Conservation (phyloP, 2,888 invertebrate species). For the Sinelater perroti region DNA sequence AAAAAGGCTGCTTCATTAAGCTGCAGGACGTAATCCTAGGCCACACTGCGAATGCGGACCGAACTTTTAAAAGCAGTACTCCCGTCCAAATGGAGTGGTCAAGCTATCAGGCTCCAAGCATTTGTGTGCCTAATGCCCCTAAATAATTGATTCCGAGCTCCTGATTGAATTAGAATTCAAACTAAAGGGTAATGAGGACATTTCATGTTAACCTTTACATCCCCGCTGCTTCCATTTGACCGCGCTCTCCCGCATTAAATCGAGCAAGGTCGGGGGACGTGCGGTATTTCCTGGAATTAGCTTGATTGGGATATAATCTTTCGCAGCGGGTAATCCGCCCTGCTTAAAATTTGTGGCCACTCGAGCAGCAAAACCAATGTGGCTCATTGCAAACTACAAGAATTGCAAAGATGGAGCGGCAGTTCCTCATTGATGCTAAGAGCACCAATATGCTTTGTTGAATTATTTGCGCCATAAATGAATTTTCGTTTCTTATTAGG, state of each 20-base stretch:
- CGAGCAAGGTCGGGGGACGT: slow-evolving; percentile 13
- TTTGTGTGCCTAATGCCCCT: slow-evolving; percentile 35
- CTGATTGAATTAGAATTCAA: slow-evolving; percentile 32
- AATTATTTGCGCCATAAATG: too few relatives aligned
- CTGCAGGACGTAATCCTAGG: slow-evolving; percentile 36
- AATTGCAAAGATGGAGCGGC: too few relatives aligned
- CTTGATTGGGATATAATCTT: slow-evolving; percentile 6
- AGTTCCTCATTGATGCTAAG: too few relatives aligned
- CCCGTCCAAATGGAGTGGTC: slow-evolving; percentile 33
- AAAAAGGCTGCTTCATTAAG: slow-evolving; percentile 32
- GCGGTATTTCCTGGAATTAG: slow-evolving; percentile 2
- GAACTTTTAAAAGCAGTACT: slow-evolving; percentile 34
- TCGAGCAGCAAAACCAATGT: too few relatives aligned
- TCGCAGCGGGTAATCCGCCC: too few relatives aligned
- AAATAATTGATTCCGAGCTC: slow-evolving; percentile 36
- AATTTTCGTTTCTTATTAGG: too few relatives aligned
- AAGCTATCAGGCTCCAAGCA: slow-evolving; percentile 28
- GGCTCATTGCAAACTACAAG: too few relatives aligned
- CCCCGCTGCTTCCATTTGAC: slow-evolving; percentile 16
- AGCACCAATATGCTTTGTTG: too few relatives aligned
- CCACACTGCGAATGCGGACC: slow-evolving; percentile 34
- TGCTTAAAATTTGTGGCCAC: too few relatives aligned
- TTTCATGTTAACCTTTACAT: slow-evolving; percentile 29
- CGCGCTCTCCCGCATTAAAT: slow-evolving; percentile 14
- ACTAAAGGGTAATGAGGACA: slow-evolving; percentile 33